Conservation (phyloP, 1,140 invertebrate genomes). For the Eueides isabella region DNA sequence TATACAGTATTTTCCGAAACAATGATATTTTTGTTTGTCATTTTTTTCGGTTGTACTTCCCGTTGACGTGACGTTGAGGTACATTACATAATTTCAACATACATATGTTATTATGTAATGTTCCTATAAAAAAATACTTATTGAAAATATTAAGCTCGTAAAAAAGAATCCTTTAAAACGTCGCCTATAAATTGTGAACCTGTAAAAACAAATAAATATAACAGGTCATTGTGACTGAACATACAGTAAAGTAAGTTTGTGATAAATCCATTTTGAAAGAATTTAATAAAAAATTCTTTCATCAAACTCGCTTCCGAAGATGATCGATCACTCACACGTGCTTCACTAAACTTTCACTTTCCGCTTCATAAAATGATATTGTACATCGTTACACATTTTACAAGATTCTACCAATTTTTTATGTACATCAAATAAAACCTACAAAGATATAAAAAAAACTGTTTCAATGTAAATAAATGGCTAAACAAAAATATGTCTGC, state of each 20-base stretch:
- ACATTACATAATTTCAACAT: too few species aligned
- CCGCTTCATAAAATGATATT: constrained; percentile 27
- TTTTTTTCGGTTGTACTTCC: too few species aligned
- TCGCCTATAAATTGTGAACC: not conserved
- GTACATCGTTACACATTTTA: constrained; percentile 11
- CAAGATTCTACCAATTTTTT: not conserved
- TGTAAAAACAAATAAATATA: not conserved
- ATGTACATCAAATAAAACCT: not conserved
- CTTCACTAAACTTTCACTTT: constrained; percentile 36
- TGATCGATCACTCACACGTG: constrained; percentile 45
- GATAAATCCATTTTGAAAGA: constrained; percentile 39
- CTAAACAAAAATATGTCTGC: too few species aligned
- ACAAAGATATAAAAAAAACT: not conserved
- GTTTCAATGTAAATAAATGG: too few species aligned
- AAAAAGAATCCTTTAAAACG: constrained; percentile 1
- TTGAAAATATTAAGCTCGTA: not conserved
- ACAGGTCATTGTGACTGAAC: constrained; percentile 10
- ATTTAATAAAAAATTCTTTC: constrained; percentile 48
- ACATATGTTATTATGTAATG: not conserved
- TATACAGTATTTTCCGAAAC: too few species aligned
- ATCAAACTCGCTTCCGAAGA: constrained; percentile 38
- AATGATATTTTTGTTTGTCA: too few species aligned
- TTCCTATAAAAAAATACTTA: too few species aligned
- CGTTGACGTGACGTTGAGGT: too few species aligned
- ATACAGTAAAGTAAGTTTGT: constrained; percentile 15